Base-by-base conservation (phyloP, 2,797 vertebrate species). In the Malurus splendens region DNA sequence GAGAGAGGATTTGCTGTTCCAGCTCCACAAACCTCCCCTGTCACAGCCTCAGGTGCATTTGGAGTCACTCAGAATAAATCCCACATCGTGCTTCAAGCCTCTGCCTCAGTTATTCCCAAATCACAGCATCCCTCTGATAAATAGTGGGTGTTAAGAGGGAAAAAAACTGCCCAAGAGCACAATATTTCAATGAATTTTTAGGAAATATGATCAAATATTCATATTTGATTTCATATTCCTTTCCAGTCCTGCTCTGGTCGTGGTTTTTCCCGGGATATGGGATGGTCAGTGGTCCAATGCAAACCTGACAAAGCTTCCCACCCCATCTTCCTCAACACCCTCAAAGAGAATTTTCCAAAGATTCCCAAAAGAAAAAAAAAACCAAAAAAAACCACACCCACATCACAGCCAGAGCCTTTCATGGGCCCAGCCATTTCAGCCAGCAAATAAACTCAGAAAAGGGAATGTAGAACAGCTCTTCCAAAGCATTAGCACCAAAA, bases 101-200 rank as follows among this genome's bases (percentile, higher is more conserved):
- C 61, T 55, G 25, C 70, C 72, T 13, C 2, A 2, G 18, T 76
- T 72, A 77, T 88, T 93, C 89, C 82, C 41, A 54, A 75, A 24
- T 36, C 88, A 60, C 74, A 47, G 50, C 82, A 89, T 64, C 61
- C 19, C n/a, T 36, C 60, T 10, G 16, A 70, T 12, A 14, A 54
- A 32, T 0, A 41, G 27, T 14, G 67, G 59, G 25, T 28, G 12
- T 20, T 54, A 39, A 57, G 70, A 48, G 56, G 6, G 74, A n/a
- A 23, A 45, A 33, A 41, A 41, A 3, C 2, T 10, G 3, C 5
- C 23, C 0, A 0, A 44, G 23, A 39, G 13, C 20, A 19, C 2
- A 2, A 10, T 0, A 18, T 61, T 68, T 20, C 33, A 41, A 25
- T 2, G 32, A 9, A 36, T 61, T 85, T 64, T 32, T 38, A 42